phyloP scores from a whole-genome alignment of 2,888 invertebrate species.

The Catocala fraxini region DNA sequence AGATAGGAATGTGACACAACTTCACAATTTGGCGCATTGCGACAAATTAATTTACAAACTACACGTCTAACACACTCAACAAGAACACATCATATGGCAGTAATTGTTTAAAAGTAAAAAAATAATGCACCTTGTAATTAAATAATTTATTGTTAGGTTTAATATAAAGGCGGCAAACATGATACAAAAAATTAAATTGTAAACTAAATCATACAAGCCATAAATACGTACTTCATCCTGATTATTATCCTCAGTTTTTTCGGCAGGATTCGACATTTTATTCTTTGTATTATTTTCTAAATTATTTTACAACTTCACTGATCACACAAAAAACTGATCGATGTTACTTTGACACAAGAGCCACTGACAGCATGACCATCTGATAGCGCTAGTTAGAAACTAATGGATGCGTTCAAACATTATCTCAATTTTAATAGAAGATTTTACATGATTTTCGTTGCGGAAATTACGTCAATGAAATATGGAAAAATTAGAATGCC shows the following conservation, averaged over 20 bases:
- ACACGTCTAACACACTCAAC: background rate
- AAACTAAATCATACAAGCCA: background rate
- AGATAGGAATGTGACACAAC: background rate
- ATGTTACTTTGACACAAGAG: constrained; percentile 38
- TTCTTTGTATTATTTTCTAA: constrained; percentile 21
- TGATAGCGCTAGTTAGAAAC: constrained; percentile 25
- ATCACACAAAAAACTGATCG: constrained; percentile 39
- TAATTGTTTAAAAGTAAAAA: background rate
- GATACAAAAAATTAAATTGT: constrained; percentile 10
- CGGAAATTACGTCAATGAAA: too few relatives aligned
- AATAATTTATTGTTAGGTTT: background rate
- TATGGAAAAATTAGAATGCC: too few relatives aligned
- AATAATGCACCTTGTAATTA: background rate
- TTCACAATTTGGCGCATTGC: constrained; percentile 57
- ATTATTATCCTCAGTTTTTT: constrained; percentile 83
- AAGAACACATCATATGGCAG: background rate
- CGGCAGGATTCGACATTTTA: constrained; percentile 72
- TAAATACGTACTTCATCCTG: constrained; percentile 90
- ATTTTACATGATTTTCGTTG: background rate
- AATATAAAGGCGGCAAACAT: constrained; percentile 46
- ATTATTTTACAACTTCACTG: constrained; percentile 22
- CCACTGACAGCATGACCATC: constrained; percentile 36
- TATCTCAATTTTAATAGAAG: constrained; percentile 12
- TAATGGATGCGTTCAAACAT: constrained; percentile 27
- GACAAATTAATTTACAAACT: constrained; percentile 47